phyloP scores from a whole-genome alignment of 2,797 vertebrate genomes.

The Dicrostonyx torquatus region DNA sequence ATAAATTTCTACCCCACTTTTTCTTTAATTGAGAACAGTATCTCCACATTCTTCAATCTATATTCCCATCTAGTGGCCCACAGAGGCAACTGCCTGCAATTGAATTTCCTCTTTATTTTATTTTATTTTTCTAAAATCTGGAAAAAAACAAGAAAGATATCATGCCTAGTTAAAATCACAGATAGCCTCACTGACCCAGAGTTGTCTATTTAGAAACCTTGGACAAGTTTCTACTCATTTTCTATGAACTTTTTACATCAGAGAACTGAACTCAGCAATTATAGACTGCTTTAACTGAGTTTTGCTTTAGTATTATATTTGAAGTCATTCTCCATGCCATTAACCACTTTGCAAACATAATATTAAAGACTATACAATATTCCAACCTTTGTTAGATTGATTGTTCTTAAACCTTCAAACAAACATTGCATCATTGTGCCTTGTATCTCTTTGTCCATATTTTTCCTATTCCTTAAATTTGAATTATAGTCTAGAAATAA shows the following conservation, averaged over 20 bases:
- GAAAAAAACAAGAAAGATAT: not conserved
- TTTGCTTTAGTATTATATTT: conserved; percentile 5
- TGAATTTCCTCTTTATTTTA: not conserved
- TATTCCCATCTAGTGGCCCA: not conserved
- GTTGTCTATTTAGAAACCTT: not conserved
- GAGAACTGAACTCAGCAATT: not conserved
- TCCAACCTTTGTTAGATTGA: not conserved
- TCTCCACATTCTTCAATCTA: not conserved
- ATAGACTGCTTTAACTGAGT: not conserved
- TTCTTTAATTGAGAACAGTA: not conserved
- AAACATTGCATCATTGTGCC: not conserved
- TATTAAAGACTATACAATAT: not conserved
- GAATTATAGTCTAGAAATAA: not conserved
- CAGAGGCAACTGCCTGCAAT: not conserved
- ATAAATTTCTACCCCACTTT: not conserved
- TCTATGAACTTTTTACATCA: not conserved
- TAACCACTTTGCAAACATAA: not conserved
- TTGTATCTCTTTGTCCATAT: not conserved
- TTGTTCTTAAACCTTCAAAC: not conserved
- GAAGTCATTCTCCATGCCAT: not conserved
- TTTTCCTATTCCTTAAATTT: not conserved
- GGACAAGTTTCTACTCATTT: not conserved
- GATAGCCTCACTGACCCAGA: not conserved
- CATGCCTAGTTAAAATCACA: not conserved
- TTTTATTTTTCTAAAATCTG: not conserved